These are phyloP conservation scores for Drosophila pachea DNA, from an alignment of 1,140 invertebrate species.

Conservation along the genomic window DNA sequence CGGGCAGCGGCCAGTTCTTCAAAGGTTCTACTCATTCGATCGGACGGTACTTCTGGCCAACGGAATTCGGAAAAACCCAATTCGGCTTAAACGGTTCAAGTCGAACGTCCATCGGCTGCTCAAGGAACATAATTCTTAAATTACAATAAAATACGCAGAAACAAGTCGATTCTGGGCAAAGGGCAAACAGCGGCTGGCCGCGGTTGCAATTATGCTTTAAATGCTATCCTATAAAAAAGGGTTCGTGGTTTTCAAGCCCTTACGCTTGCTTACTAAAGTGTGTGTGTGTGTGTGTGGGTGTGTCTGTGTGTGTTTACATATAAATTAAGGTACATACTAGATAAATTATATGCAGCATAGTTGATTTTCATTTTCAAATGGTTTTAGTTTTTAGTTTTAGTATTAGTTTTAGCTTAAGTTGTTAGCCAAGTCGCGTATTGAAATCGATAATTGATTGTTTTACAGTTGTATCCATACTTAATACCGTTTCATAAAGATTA, in stretches of 20 bases:
- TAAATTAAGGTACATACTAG: slow-evolving; percentile 71
- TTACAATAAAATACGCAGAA: not conserved
- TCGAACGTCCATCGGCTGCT: slow-evolving; percentile 37
- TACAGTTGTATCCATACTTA: slow-evolving; percentile 40
- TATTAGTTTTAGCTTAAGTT: slow-evolving; percentile 31
- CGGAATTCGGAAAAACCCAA: slow-evolving; percentile 22
- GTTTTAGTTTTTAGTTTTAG: slow-evolving; percentile 25
- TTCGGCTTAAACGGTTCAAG: slow-evolving; percentile 53
- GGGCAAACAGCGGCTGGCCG: slow-evolving; percentile 29
- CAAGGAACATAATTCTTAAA: slow-evolving; percentile 14
- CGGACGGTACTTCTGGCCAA: slow-evolving; percentile 33
- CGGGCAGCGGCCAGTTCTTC: slow-evolving; percentile 19
- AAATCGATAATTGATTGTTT: slow-evolving; percentile 71
- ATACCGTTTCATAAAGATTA: slow-evolving; percentile 32
- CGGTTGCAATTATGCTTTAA: slow-evolving; percentile 40
- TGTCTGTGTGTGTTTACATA: slow-evolving; percentile 46
- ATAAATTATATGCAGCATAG: slow-evolving; percentile 72
- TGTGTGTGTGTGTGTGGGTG: slow-evolving; percentile 24
- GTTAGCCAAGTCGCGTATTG: slow-evolving; percentile 48
- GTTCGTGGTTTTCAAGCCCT: slow-evolving; percentile 53
- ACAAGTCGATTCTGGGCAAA: slow-evolving; percentile 17
- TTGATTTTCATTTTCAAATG: slow-evolving; percentile 34
- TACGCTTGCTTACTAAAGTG: slow-evolving; percentile 46
- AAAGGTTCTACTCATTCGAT: not conserved
- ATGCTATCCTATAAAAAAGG: slow-evolving; percentile 57